Base-by-base conservation (phyloP, 1,140 invertebrate genomes). In the Anastrepha ludens region DNA sequence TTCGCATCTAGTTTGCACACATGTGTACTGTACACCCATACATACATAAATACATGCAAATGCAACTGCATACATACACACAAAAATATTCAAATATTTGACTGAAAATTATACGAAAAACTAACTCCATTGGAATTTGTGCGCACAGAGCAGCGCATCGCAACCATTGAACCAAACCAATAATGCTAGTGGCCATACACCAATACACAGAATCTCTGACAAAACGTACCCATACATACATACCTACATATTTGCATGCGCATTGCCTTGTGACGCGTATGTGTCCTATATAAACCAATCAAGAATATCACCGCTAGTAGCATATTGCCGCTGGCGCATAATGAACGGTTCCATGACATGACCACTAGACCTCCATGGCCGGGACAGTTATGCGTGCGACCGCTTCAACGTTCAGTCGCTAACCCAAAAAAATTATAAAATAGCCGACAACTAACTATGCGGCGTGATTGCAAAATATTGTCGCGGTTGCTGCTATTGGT, bases 391-490 rank as follows among this genome's bases (percentile, higher is more conserved):
- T n/a, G 67, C 15, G 67, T 74, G 44, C 44, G 67, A 4, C 67
- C 39, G 41, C 67, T 47, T 5, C 64, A 29, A 29, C 5, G 7
- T 29, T 4, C 8, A 55, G 47, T 29, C 7, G 17, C 74, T 55
- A 81, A 20, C 44, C 8, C 11, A 81, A 81, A 41, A n/a, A 41
- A 41, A 47, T 74, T 74, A 55, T 50, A 81, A 41, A 41, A 81
- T 55, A 5, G 17, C n/a, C 41, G 44, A 55, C 11, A 29, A 20
- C 8, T 81, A 81, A 81, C 47, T 81, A 47, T 81, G 74, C 47
- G 47, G 8, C 2, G 74, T 81, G 74, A 81, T 81, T 81, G 74
- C n/a, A 81, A 55, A 81, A 81, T 58, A 55, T 55, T 81, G 74
- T 58, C 74, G 47, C 74, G 6, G 58, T 50, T 81, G 8, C n/a